Evolutionary conservation across 2,113 vertebrate species (phyloP).

Genomic region (Apeltes quadracus): DNA sequence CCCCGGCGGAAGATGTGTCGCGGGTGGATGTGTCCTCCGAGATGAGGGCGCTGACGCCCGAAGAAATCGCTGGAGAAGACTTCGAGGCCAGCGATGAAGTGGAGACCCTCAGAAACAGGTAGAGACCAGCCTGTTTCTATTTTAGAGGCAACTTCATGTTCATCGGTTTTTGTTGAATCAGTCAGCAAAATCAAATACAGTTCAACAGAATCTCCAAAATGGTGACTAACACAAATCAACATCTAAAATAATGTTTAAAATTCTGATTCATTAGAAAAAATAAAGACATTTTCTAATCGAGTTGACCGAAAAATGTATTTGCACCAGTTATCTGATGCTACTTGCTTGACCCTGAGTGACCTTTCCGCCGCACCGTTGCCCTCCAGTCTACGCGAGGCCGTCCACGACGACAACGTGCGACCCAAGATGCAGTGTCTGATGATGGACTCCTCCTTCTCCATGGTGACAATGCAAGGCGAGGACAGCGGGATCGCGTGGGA

Average conservation of each 20-base stretch:
- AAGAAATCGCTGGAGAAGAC: conserved; percentile 48
- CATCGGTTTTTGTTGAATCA: background rate
- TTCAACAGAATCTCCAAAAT: background rate
- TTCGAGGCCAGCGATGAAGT: conserved; percentile 71
- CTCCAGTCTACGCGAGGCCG: conserved; percentile 85
- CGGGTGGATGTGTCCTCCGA: conserved; percentile 71
- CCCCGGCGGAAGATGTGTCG: conserved; percentile 60
- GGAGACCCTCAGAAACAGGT: conserved; percentile 86
- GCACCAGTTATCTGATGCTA: background rate
- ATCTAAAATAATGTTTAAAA: too few species aligned
- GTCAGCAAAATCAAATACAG: background rate
- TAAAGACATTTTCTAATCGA: background rate
- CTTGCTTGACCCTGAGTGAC: background rate
- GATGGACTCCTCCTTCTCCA: conserved; percentile 91
- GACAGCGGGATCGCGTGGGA: conserved; percentile 95
- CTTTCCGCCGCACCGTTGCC: too few species aligned
- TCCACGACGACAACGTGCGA: conserved; percentile 84
- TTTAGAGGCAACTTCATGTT: background rate
- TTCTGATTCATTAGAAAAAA: too few species aligned
- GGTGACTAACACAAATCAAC: background rate
- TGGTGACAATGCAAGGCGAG: conserved; percentile 91
- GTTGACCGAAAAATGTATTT: background rate
- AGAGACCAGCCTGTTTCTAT: conserved; percentile 3
- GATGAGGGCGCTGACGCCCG: conserved; percentile 74
- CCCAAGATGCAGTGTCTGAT: conserved; percentile 91